These are phyloP conservation scores for Eledona agricola DNA, from an alignment of 2,888 invertebrate species.

Conservation along the genomic window DNA sequence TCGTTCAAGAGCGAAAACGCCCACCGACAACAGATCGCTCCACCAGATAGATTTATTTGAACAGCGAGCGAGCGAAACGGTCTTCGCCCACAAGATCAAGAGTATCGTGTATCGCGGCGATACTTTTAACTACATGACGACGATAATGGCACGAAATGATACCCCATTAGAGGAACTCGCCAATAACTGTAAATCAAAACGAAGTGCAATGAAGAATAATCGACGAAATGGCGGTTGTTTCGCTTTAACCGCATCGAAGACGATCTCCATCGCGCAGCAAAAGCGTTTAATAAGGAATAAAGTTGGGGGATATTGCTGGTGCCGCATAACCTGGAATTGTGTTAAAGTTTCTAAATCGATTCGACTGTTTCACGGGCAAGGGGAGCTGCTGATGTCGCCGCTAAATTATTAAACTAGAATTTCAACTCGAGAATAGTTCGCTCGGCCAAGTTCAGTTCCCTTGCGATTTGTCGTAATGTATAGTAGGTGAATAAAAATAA, in stretches of 20 bases:
- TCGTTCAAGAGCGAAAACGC: conserved; percentile 7
- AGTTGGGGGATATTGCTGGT: too few species aligned
- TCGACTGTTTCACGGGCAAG: too few species aligned
- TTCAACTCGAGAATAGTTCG: too few species aligned
- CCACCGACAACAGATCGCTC: conserved; percentile 19
- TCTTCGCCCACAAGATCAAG: conserved; percentile 26
- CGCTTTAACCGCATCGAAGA: too few species aligned
- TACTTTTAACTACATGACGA: conserved; percentile 37
- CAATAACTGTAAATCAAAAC: conserved; percentile 47
- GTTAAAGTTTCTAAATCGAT: conserved; percentile 11
- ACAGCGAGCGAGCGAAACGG: conserved; percentile 8
- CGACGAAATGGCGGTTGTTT: too few species aligned
- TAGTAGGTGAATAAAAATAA: too few species aligned
- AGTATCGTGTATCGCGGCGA: conserved; percentile 24
- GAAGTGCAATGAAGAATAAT: conserved; percentile 44
- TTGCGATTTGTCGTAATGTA: too few species aligned
- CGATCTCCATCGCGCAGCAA: too few species aligned
- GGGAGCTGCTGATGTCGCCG: too few species aligned
- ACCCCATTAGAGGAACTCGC: conserved; percentile 41
- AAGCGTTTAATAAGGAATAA: conserved; percentile 10
- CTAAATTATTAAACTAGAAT: conserved; percentile 11
- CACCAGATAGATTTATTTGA: conserved; percentile 26
- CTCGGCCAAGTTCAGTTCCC: too few species aligned
- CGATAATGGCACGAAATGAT: conserved; percentile 44
- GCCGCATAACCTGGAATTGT: too few species aligned